Conservation (phyloP, 1,140 invertebrate species). For the Asobara japonica region DNA sequence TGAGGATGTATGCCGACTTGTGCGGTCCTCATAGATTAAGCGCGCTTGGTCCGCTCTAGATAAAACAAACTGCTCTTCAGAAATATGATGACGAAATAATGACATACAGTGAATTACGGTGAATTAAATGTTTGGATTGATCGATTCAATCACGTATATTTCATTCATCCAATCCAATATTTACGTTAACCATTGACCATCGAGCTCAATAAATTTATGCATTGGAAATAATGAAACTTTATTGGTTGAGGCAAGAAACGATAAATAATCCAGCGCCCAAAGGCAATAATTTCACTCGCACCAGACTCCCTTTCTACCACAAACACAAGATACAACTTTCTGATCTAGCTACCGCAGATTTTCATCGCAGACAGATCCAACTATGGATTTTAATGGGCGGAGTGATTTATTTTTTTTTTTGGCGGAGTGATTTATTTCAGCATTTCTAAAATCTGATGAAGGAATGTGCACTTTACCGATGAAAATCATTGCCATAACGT, state of each 20-base stretch:
- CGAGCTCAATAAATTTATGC: not conserved
- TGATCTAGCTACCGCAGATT: constrained; percentile 9
- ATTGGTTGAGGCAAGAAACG: not conserved
- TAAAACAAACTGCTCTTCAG: constrained; percentile 24
- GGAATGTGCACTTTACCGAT: not conserved
- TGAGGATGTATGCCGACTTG: constrained; percentile 36
- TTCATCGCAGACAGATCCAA: not conserved
- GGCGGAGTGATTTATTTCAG: not conserved
- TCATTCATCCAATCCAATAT: not conserved
- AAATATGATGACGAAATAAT: not conserved
- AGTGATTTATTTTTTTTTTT: constrained; percentile 20
- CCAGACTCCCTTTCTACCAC: constrained; percentile 28
- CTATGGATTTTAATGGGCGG: constrained; percentile 9
- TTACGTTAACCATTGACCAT: not conserved
- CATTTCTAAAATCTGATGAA: constrained; percentile 3
- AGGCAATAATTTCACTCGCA: constrained; percentile 22
- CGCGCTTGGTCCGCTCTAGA: constrained; percentile 46
- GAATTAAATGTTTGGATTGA: not conserved
- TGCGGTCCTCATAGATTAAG: constrained; percentile 47
- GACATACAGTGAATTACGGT: not conserved
- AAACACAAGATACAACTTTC: constrained; percentile 16
- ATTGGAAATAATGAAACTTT: not conserved
- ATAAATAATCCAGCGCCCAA: constrained; percentile 18
- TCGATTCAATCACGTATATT: not conserved
- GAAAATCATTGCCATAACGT: constrained; percentile 8